Base-by-base conservation (phyloP, 1,140 invertebrate species). In the Bombus confusus region DNA sequence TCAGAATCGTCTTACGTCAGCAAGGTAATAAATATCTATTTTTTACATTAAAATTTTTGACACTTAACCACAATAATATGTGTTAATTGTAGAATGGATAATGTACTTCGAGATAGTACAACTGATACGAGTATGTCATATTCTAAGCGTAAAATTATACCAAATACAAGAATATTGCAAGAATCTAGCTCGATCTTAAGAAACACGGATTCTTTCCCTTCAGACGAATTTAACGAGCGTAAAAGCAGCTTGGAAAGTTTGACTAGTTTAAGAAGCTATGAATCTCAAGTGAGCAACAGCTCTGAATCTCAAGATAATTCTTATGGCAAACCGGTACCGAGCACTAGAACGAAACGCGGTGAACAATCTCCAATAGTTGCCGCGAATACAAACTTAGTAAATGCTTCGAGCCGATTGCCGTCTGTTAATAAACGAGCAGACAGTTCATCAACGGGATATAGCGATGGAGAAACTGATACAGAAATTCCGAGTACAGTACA, bases 161-260 rank as follows among this genome's bases (percentile, higher is more conserved):
- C 95, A 5, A 94, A 95, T 73, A 96, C 96, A 90, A 94, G 96
- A 68, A 93, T 93, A 74, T 91, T 95, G 75, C 94, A 93, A 62
- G 95, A 95, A 31, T 90, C 92, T 59, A 89, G 91, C 28, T 86
- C 91, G 69, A 76, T 87, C 9, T 83, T 91, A 31, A 93, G 91
- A 22, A 90, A 82, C 13, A 88, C 88, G n/a, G 94, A 95, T 81
- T 86, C 86, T 25, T 93, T 93, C n/a, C 88, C 89, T n/a, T 91
- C 89, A 4, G 89, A 92, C 0, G 93, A 95, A 4, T 88, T 92
- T 5, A 91, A 93, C 43, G 93, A 94, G 25, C 92, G 95, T 31
- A 96, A 96, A 91, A 95, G 95, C 25, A 96, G 96, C 81, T 91
- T 96, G 37, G 96, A 96, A 86, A 96, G 96, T 79, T 91, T 96